These are phyloP conservation scores for Schizopygopsis pylzovi DNA, from an alignment of 2,797 vertebrate species.

Conservation along the genomic window DNA sequence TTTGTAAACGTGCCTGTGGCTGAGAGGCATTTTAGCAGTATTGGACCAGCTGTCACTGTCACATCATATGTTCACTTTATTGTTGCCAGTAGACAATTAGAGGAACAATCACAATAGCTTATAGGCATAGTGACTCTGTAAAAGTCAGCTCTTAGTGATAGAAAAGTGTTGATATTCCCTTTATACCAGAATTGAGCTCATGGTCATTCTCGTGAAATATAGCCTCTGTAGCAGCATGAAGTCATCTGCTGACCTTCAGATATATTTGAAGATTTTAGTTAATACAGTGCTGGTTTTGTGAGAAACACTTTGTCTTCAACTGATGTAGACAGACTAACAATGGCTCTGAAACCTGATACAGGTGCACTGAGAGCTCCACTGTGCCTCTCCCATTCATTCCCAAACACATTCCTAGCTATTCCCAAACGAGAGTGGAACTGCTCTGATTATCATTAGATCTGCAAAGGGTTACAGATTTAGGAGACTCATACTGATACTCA, in stretches of 20 bases:
- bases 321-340: constrained; percentile 20
- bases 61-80: neutral
- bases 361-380: neutral
- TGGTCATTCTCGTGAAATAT: neutral
- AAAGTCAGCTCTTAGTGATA: neutral
- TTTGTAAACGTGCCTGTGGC: constrained; percentile 57
- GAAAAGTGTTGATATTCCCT: neutral
- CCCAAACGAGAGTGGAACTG: neutral
- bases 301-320: neutral
- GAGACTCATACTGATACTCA: neutral
- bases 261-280: neutral
- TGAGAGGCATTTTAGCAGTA: neutral
- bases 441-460: neutral
- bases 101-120: neutral
- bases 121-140: neutral
- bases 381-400: neutral
- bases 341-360: constrained; percentile 45
- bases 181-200: neutral
- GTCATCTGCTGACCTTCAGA: neutral
- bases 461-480: neutral
- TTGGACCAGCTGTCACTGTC: constrained; percentile 1
- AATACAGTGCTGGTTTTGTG: constrained; percentile 40
- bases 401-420: neutral
- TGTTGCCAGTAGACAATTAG: neutral
- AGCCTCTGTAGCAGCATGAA: neutral